Base-by-base conservation (phyloP, 2,888 invertebrate genomes). In the Drosophila barbarae region DNA sequence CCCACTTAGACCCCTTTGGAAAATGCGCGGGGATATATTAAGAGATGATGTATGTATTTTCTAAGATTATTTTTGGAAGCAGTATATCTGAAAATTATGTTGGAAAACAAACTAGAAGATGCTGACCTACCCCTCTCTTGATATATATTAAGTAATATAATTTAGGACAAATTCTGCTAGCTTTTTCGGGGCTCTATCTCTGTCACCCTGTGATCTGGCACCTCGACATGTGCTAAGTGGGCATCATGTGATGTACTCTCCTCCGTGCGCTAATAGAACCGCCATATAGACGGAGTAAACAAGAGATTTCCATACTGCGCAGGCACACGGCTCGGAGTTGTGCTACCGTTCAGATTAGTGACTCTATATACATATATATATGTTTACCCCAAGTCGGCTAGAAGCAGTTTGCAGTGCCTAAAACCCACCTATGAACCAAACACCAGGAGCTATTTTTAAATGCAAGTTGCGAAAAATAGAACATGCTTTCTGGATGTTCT, bases 211-310 rank as follows among this genome's bases (percentile, higher is more conserved):
- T 47, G 47, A 70, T 53, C 52, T 54, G 42, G 35, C 52, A 58
- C 72, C 71, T 57, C 36, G 30, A 34, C 35, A 64, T 38, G 76
- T 77, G 77, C 54, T 77, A 78, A 78, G 34, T 84, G 73, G 35
- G 46, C 42, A 69, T 75, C 76, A 75, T 74, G 73, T 73, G 73
- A 75, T 75, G 23, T 51, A 57, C 55, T 51, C 46, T 55, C 23
- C 56, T 26, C 23, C 26, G 44, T n/a, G 13, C 15, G 59, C 55
- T 61, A 66, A 73, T 44, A 54, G 26, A 65, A 66, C 32, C 35
- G 32, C 46, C 50, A 57, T 57, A 60, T 61, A 53, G 15, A 32
- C 38, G 38, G 36, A 52, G 36, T 42, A 72, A 74, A 77, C 51
- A 50, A 34, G 21, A 36, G 26, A 36, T 51, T n/a, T 35, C 9